These are phyloP conservation scores for Brachyhypopomus gauderio DNA, from an alignment of 2,113 vertebrate species.

Conservation along the genomic window DNA sequence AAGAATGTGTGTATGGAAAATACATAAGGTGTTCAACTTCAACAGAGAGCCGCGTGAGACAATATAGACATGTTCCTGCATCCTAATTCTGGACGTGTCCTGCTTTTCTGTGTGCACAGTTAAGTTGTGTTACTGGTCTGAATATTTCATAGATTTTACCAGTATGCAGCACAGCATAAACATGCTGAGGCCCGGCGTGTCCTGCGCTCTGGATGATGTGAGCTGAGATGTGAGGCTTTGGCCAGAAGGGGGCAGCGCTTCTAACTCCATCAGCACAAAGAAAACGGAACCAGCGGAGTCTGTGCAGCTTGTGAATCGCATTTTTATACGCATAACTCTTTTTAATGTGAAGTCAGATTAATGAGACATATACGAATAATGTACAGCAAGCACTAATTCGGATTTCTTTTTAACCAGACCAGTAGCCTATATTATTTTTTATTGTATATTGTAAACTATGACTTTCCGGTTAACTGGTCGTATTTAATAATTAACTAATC, in stretches of 20 bases:
- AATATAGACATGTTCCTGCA: too few relatives aligned
- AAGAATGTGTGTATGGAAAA: too few relatives aligned
- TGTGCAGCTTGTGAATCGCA: not conserved
- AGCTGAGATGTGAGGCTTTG: not conserved
- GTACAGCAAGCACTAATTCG: not conserved
- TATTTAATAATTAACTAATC: not conserved
- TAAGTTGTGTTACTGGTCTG: too few relatives aligned
- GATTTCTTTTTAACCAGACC: not conserved
- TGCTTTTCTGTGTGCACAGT: too few relatives aligned
- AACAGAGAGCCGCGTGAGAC: too few relatives aligned
- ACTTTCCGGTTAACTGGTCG: not conserved
- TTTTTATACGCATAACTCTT: not conserved
- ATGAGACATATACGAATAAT: not conserved
- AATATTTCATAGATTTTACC: too few relatives aligned
- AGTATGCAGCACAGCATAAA: too few relatives aligned
- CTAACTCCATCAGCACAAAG: slow-evolving; percentile 12
- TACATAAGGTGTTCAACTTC: too few relatives aligned
- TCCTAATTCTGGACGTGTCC: too few relatives aligned
- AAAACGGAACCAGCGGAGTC: not conserved
- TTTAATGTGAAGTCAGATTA: not conserved
- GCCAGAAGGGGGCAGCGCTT: slow-evolving; percentile 32
- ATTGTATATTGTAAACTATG: not conserved
- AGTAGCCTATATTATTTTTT: too few relatives aligned
- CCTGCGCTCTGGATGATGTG: too few relatives aligned
- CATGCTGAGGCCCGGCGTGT: too few relatives aligned